These are phyloP conservation scores for Alcedo quadribrachys DNA, from an alignment of 2,797 vertebrate species.

Conservation along the genomic window DNA sequence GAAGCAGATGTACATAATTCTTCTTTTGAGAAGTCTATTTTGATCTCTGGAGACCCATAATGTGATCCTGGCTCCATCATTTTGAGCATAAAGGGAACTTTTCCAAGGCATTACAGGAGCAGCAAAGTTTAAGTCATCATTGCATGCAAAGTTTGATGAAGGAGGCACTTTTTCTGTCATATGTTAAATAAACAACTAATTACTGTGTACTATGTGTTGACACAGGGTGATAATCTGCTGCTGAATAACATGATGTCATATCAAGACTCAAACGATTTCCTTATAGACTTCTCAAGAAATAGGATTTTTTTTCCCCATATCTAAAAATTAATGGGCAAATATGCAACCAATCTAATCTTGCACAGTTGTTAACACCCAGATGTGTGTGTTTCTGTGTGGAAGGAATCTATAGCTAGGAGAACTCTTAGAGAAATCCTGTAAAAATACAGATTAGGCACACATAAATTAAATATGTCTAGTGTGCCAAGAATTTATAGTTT, in stretches of 20 bases:
- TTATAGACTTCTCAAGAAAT: slow-evolving; percentile 10
- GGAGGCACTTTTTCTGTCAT: background rate
- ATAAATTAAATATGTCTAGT: slow-evolving; percentile 20
- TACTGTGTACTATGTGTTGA: background rate
- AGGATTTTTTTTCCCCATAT: background rate
- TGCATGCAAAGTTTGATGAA: background rate
- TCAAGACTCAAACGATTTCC: slow-evolving; percentile 1
- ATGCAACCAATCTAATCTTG: slow-evolving; percentile 29
- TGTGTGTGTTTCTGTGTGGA: slow-evolving; percentile 26
- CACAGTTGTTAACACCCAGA: slow-evolving; percentile 43
- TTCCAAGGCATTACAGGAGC: background rate
- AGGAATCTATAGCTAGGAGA: slow-evolving; percentile 38
- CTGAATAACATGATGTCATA: background rate
- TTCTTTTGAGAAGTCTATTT: slow-evolving; percentile 5
- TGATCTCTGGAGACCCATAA: slow-evolving; percentile 8
- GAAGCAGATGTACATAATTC: background rate
- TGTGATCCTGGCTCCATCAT: background rate
- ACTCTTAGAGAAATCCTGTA: slow-evolving; percentile 34
- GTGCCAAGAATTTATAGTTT: slow-evolving; percentile 33
- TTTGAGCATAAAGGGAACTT: background rate
- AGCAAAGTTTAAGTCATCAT: background rate
- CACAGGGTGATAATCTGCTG: background rate
- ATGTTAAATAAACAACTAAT: background rate
- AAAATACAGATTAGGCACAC: slow-evolving; percentile 47
- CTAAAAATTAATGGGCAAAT: slow-evolving; percentile 45